Conservation (phyloP, 2,888 invertebrate species). For the Andrena marginata region DNA sequence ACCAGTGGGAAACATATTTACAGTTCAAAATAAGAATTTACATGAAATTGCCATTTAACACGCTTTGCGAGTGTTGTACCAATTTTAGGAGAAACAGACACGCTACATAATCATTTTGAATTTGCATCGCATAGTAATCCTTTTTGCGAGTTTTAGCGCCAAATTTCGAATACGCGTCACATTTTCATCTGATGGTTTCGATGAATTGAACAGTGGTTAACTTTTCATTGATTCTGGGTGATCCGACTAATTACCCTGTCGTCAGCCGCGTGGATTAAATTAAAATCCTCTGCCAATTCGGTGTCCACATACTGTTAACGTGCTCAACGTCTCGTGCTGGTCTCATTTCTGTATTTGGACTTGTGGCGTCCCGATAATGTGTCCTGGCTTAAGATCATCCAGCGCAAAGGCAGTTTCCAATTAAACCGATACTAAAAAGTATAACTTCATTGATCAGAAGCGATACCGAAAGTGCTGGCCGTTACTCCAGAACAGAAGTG, state of each 20-base stretch:
- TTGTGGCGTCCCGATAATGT: neutral
- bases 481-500: slow-evolving; percentile 83
- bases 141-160: neutral
- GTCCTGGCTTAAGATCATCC: neutral
- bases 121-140: neutral
- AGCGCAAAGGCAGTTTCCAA: neutral
- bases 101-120: neutral
- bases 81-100: neutral
- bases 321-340: too few relatives aligned
- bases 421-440: neutral
- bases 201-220: neutral
- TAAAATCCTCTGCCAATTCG: too few relatives aligned
- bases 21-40: neutral
- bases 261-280: neutral
- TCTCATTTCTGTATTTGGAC: too few relatives aligned
- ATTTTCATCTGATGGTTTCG: neutral
- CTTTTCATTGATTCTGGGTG: neutral
- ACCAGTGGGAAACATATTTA: too few relatives aligned
- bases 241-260: neutral
- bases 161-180: neutral
- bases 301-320: too few relatives aligned
- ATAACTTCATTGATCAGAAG: slow-evolving; percentile 85
- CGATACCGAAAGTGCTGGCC: slow-evolving; percentile 89
- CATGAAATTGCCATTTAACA: neutral
- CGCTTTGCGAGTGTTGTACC: too few relatives aligned